A percentile compares a stretch with the other conserved stretches of the same genome.
Evolutionary conservation across 2,888 invertebrate species (phyloP).

Genomic region (Drosophila tripunctata): DNA sequence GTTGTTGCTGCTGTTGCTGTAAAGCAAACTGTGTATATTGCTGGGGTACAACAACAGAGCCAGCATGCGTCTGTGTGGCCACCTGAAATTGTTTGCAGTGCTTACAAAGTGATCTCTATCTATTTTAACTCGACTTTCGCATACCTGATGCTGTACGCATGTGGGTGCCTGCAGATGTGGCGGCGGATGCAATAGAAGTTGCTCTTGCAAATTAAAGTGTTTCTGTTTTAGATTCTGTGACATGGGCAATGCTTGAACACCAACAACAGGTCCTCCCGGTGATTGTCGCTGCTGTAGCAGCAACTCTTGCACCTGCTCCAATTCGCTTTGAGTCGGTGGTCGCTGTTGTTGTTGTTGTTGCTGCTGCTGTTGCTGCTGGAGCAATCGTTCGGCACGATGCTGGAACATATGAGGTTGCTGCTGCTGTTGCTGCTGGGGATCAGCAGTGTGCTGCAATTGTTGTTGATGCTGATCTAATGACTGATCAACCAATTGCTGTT

Average conservation of each 20-base stretch:
- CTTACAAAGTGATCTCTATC: background rate
- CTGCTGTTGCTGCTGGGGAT: conserved; percentile 56
- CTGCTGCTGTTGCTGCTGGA: conserved; percentile 76
- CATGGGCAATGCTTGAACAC: conserved; percentile 64
- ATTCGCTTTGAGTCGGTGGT: conserved; percentile 72
- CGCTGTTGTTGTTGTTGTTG: conserved; percentile 76
- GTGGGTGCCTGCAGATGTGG: conserved; percentile 81
- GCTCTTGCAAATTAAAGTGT: conserved; percentile 73
- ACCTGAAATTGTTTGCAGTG: conserved; percentile 83
- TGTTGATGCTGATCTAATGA: conserved; percentile 65
- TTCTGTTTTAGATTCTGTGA: conserved; percentile 79
- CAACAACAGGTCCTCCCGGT: conserved; percentile 61
- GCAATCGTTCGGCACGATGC: conserved; percentile 73
- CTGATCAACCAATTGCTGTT: conserved; percentile 44
- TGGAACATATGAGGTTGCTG: conserved; percentile 73
- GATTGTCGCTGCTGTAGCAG: conserved; percentile 81
- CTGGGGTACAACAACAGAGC: conserved; percentile 79
- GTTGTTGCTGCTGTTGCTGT: conserved; percentile 63
- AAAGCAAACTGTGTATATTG: conserved; percentile 67
- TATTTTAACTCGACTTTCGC: background rate
- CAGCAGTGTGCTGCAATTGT: conserved; percentile 59
- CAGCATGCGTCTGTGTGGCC: conserved; percentile 87
- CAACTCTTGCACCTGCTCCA: conserved; percentile 82
- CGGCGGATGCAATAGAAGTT: conserved; percentile 73
- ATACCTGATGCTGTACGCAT: conserved; percentile 78